Percentiles rank a stretch among this genome's conserved stretches.
Conservation (phyloP, 2,113 vertebrate species). For the Rhea americana region DNA sequence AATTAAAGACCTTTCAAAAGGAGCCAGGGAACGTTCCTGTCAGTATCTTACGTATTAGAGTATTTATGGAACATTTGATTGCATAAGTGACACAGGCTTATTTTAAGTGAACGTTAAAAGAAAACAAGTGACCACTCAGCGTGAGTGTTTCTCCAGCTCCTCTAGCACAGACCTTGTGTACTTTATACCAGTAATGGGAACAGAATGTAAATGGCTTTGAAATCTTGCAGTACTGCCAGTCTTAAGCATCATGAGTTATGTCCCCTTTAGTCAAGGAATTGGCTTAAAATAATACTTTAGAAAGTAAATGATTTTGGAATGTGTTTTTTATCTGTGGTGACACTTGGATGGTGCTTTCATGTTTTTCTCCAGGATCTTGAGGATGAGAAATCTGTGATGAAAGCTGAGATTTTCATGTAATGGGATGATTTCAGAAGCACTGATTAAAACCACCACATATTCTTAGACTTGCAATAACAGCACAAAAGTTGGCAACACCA, state of each 20-base stretch:
- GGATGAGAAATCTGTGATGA: background rate
- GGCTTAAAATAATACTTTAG: background rate
- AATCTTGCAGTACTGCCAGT: background rate
- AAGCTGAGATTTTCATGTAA: background rate
- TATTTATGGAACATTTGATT: conserved; percentile 35
- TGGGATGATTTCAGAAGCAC: background rate
- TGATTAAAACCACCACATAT: background rate
- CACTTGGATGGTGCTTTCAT: background rate
- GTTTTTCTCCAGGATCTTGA: background rate
- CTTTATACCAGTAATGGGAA: background rate
- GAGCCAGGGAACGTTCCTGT: background rate
- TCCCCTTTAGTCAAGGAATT: background rate
- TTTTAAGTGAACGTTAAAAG: conserved; percentile 26
- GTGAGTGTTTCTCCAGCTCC: background rate
- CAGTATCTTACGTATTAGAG: background rate
- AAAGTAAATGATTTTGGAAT: background rate
- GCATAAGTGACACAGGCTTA: conserved; percentile 17
- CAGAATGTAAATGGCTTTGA: background rate
- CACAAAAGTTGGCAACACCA: background rate
- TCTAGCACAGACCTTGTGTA: background rate
- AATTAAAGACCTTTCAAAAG: conserved; percentile 27
- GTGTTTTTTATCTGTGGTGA: background rate
- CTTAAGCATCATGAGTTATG: background rate
- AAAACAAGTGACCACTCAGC: background rate
- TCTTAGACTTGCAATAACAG: background rate